A percentile compares a stretch with the other conserved stretches of the same genome.
These are phyloP conservation scores for Syrphus vitripennis DNA, from an alignment of 2,888 invertebrate genomes.

Conservation along the genomic window DNA sequence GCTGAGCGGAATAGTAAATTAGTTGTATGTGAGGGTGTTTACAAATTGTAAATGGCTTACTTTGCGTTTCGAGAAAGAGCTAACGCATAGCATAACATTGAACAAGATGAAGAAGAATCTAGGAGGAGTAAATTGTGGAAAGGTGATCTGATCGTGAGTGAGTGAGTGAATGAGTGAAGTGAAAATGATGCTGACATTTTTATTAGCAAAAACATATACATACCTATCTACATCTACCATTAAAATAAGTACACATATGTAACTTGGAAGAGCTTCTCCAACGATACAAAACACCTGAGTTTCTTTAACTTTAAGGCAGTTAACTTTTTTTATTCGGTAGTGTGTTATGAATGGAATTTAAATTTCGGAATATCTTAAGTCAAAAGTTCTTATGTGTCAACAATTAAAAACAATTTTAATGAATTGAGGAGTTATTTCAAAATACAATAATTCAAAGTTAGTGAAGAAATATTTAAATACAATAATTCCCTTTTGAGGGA, in stretches of 20 bases:
- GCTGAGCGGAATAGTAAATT: slow-evolving; percentile 71
- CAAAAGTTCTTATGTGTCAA: too few relatives aligned
- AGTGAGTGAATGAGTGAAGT: background rate
- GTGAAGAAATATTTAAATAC: too few relatives aligned
- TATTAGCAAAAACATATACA: slow-evolving; percentile 44
- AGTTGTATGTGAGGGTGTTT: slow-evolving; percentile 67
- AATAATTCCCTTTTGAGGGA: too few relatives aligned
- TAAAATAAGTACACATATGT: background rate
- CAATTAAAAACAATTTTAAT: too few relatives aligned
- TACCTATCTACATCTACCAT: background rate
- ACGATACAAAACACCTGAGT: slow-evolving; percentile 4
- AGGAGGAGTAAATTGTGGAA: background rate
- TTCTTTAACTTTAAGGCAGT: background rate
- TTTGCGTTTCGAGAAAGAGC: slow-evolving; percentile 40
- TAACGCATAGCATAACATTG: slow-evolving; percentile 48
- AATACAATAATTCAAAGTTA: too few relatives aligned
- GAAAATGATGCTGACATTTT: slow-evolving; percentile 52
- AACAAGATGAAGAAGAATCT: slow-evolving; percentile 33
- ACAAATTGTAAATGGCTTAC: slow-evolving; percentile 66
- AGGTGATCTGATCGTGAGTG: slow-evolving; percentile 1
- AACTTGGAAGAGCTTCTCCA: background rate
- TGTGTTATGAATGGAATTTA: too few relatives aligned
- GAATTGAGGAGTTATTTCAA: too few relatives aligned
- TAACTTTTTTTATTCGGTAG: too few relatives aligned
- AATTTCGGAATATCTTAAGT: too few relatives aligned